Base-by-base conservation (phyloP, 2,797 vertebrate genomes). In the Alfaro cultratus region DNA sequence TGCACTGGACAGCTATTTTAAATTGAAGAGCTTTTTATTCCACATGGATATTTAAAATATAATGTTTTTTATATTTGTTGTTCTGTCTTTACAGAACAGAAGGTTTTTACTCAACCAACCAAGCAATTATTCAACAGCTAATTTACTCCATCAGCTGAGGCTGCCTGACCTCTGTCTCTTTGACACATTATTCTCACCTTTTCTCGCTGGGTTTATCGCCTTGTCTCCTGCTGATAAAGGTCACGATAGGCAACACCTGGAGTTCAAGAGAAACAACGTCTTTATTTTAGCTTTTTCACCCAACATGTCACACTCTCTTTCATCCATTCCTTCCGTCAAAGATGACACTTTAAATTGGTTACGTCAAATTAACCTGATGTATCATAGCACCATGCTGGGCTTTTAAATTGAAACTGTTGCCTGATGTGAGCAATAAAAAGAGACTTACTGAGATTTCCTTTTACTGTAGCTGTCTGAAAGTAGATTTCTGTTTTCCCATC, bases 351-450 rank as follows among this genome's bases (percentile, higher is more conserved):
- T 84, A 94, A 94, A 95, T 94, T 91, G 88, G 90, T 94, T 95
- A 91, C 83, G 87, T 95, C 92, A 95, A 93, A 95, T 95, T 92
- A 95, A 93, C 85, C 91, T 93, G 91, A 95, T 94, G 91, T 92
- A 94, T 95, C 91, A 91, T 84, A 79, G 83, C 67, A 21, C 74
- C 88, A 84, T 85, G 83, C 92, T 79, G 88, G 84, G 76, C 74
- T 91, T 77, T 93, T 83, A 92, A 92, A 94, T 93, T 92, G 90
- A 91, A 93, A 95, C 90, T 92, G 88, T 88, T 86, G 88, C 75
- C 86, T 77, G 72, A 90, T 90, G 82, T 93, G 88, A 93, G 90
- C 86, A 84, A 90, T 92, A 79, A 88, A 81, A 43, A 53, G 76
- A 71, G 79, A 88, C 89, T 87, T 49, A 82, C 94, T 89, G 91